Evolutionary conservation across 2,113 vertebrate species (phyloP).

Genomic region (Pygoscelis adeliae): DNA sequence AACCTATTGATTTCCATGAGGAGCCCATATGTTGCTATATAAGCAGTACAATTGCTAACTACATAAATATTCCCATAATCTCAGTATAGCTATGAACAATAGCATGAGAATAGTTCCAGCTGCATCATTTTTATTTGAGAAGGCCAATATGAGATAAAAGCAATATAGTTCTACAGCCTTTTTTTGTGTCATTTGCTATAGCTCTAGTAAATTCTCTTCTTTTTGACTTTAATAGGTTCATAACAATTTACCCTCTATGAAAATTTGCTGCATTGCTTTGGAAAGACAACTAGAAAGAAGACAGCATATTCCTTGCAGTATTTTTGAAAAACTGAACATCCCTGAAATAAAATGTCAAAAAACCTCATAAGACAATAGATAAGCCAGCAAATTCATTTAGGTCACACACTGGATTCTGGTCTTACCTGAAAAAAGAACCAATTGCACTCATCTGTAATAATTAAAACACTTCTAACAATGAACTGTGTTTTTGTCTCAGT

Average conservation of each 20-base stretch:
- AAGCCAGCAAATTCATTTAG: slow-evolving; percentile 18
- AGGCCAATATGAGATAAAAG: background rate
- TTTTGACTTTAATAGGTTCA: background rate
- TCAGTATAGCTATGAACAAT: background rate
- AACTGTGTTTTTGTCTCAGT: background rate
- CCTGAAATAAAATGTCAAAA: background rate
- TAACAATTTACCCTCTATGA: background rate
- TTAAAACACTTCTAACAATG: slow-evolving; percentile 24
- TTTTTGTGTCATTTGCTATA: background rate
- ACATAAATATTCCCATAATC: background rate
- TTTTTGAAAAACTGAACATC: slow-evolving; percentile 25
- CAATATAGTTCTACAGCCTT: background rate
- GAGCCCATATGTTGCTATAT: background rate
- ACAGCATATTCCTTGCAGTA: background rate
- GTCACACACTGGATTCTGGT: background rate
- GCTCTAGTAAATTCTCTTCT: background rate
- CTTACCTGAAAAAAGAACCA: background rate
- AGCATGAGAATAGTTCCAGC: background rate
- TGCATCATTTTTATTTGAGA: background rate
- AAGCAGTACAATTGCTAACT: background rate
- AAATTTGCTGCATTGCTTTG: background rate
- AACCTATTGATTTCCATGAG: background rate
- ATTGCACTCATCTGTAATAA: background rate
- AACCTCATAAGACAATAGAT: background rate
- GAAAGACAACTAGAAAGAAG: background rate